phyloP scores from a whole-genome alignment of 2,113 vertebrate genomes.

The Variabilichromis moorii region DNA sequence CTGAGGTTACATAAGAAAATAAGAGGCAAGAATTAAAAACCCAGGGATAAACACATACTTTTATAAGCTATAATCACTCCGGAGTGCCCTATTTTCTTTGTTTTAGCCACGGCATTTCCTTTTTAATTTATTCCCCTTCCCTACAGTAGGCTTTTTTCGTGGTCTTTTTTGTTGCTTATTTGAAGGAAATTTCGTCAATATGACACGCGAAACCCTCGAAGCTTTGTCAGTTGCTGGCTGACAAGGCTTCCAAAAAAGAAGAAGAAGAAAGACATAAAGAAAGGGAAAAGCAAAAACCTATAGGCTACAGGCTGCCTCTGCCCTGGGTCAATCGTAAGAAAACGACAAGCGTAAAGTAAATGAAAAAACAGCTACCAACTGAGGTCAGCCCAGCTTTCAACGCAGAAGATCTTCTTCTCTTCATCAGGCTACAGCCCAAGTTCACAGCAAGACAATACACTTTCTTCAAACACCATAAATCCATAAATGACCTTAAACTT shows the following conservation, averaged over 20 bases:
- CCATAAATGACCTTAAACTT: not conserved
- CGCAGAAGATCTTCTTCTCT: not conserved
- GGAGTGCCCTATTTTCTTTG: not conserved
- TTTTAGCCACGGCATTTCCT: not conserved
- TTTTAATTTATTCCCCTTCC: not conserved
- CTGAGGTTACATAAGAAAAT: not conserved
- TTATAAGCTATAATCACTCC: not conserved
- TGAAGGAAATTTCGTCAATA: not conserved
- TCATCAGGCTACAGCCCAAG: not conserved
- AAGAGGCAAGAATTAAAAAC: not conserved
- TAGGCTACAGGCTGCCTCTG: not conserved
- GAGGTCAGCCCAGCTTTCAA: not conserved
- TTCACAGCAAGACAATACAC: not conserved
- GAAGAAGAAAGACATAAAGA: not conserved
- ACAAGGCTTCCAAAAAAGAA: not conserved
- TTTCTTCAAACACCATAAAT: not conserved
- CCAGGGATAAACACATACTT: not conserved
- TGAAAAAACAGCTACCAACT: not conserved
- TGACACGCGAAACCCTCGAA: not conserved
- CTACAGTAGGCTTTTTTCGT: not conserved
- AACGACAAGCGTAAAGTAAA: not conserved
- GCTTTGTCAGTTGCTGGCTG: not conserved
- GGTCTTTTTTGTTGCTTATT: not conserved
- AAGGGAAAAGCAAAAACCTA: not conserved
- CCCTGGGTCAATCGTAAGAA: not conserved